These are phyloP conservation scores for Athrips mouffetella DNA, from an alignment of 2,888 invertebrate species.

Conservation along the genomic window DNA sequence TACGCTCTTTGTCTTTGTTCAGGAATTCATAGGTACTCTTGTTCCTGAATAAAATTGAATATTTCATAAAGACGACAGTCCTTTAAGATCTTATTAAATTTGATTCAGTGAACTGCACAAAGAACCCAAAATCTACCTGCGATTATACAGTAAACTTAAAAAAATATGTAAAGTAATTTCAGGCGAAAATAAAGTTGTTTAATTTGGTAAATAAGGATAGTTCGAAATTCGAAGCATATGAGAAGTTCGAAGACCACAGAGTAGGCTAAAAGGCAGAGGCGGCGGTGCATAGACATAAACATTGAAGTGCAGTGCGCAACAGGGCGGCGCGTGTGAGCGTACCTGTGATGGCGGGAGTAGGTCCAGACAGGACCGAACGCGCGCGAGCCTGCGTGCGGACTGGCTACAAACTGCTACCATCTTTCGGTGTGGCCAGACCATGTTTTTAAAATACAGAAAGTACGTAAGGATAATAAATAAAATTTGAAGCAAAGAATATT, in stretches of 20 bases:
- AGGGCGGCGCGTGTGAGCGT: conserved; percentile 61
- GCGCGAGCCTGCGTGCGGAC: conserved; percentile 50
- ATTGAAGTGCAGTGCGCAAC: conserved; percentile 70
- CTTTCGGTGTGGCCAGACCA: conserved; percentile 36
- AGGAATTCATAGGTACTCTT: too few species aligned
- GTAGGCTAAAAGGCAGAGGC: conserved; percentile 20
- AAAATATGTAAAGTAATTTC: too few species aligned
- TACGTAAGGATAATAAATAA: too few species aligned
- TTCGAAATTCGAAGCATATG: background rate
- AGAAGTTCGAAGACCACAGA: conserved; percentile 13
- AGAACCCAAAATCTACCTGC: too few species aligned
- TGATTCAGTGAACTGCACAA: too few species aligned
- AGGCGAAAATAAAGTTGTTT: background rate
- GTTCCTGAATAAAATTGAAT: too few species aligned
- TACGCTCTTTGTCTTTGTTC: background rate
- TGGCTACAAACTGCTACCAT: conserved; percentile 31
- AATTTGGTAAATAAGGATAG: too few species aligned
- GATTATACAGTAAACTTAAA: too few species aligned
- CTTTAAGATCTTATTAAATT: too few species aligned
- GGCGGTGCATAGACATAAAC: conserved; percentile 47
- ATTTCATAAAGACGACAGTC: too few species aligned
- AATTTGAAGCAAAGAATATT: too few species aligned
- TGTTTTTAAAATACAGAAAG: background rate
- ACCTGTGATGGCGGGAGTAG: conserved; percentile 58
- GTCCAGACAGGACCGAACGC: conserved; percentile 51